phyloP scores from a whole-genome alignment of 2,113 vertebrate genomes.

The Axis porcinus region DNA sequence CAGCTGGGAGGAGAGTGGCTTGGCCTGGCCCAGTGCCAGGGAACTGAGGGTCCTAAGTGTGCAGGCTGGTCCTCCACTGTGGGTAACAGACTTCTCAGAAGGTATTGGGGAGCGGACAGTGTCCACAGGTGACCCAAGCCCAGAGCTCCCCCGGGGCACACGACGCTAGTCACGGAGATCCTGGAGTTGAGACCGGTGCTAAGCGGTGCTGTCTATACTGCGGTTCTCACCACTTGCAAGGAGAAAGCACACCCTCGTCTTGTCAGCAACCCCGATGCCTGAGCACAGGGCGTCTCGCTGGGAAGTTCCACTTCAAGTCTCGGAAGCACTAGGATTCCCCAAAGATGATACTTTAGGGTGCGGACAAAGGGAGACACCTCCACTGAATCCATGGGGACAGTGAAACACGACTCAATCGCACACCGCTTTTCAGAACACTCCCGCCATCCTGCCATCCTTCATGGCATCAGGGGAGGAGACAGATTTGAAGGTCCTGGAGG shows the following conservation, averaged over 20 bases:
- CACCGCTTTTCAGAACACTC: not conserved
- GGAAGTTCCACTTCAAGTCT: not conserved
- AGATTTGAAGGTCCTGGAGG: not conserved
- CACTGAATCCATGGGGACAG: fast-evolving
- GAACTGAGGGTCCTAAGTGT: not conserved
- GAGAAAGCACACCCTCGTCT: not conserved
- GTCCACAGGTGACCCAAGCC: not conserved
- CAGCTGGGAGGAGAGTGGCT: not conserved
- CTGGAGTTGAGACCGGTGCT: not conserved
- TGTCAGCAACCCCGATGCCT: not conserved
- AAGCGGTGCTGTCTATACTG: not conserved
- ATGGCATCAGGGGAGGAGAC: not conserved
- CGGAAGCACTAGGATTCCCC: not conserved
- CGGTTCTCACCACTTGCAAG: not conserved
- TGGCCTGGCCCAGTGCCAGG: not conserved
- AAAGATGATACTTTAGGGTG: not conserved
- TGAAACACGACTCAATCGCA: not conserved
- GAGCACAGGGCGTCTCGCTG: not conserved
- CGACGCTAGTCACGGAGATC: not conserved
- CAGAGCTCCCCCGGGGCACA: not conserved
- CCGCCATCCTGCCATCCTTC: not conserved
- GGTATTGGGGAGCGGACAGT: not conserved
- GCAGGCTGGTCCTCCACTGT: not conserved
- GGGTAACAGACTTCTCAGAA: not conserved
- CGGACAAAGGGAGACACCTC: not conserved